Evolutionary conservation across 2,797 vertebrate species (phyloP).

Genomic region (Etheostoma perlongum): DNA sequence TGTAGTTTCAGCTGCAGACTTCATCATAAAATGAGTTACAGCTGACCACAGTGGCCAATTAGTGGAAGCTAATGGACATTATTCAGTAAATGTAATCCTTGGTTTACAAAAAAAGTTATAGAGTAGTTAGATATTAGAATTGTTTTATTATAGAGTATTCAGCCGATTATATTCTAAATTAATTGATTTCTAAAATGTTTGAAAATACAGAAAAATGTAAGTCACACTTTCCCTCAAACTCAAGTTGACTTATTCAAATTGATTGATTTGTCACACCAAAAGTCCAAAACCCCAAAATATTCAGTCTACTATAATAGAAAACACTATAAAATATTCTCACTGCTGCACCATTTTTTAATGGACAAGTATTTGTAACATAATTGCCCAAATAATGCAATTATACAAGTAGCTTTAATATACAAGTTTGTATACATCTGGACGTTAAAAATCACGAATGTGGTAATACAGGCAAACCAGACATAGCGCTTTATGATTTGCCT

Average conservation of each 20-base stretch:
- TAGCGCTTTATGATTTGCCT: too few relatives aligned
- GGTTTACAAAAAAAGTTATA: background rate
- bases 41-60: conserved; percentile 2
- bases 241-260: background rate
- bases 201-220: background rate
- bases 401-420: background rate
- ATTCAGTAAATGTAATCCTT: background rate
- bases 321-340: background rate
- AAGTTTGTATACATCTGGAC: background rate
- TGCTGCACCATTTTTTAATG: too few relatives aligned
- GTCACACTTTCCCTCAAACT: background rate
- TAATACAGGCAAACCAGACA: background rate
- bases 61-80: conserved; percentile 3
- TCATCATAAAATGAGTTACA: conserved; percentile 13
- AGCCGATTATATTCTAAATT: background rate
- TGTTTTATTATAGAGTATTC: background rate
- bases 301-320: background rate
- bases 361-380: too few relatives aligned
- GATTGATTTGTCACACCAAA: background rate
- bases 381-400: background rate
- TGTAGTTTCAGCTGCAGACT: conserved; percentile 39
- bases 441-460: background rate
- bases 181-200: background rate
- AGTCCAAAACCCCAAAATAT: background rate
- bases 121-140: too few relatives aligned